Base-by-base conservation (phyloP, 2,797 vertebrate genomes). In the Catostomus latipinnis region DNA sequence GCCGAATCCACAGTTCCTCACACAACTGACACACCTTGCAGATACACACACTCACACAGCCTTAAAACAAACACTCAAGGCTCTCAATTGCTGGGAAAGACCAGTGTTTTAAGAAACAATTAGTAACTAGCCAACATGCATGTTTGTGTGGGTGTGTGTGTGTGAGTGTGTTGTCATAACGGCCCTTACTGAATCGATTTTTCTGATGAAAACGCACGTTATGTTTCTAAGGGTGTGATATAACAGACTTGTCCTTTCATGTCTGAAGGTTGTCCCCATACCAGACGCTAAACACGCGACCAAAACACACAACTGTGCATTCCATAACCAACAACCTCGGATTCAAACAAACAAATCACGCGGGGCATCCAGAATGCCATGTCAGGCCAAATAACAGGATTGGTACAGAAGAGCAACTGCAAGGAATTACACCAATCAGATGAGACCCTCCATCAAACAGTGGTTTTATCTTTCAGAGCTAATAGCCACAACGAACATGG, bases 201-300 rank as follows among this genome's bases (percentile, higher is more conserved):
- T 70, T 70, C 49, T 68, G 9, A 65, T 48, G 63, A 83, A 80
- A 72, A 83, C 54, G 76, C 56, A 80, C 13, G 18, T 1, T 48
- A 52, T 34, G 34, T 58, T 61, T 71, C 45, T 53, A 45, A 71
- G 66, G 81, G 66, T 57, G 57, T 83, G 71, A 76, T 46, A 48
- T 34, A 34, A 34, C 22, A 52, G 45, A 57, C 81, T 65, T 66
- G 72, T 63, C 71, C 18, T 49, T 49, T 73, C 81, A 72, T 74
- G 81, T 67, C 56, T 48, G 50, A 14, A 54, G 49, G 12, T 34
- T 34, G 34, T 78, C 76, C 60, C 60, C 12, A 1, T 54, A 53
- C 66, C 52, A 10, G 67, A 43, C 12, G 48, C 67, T 68, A 46
- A 78, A 69, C 58, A 52, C 7, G 13, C 58, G 34, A 71, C 76